Conservation (phyloP, 2,888 invertebrate genomes). For the Eupeodes luniger region DNA sequence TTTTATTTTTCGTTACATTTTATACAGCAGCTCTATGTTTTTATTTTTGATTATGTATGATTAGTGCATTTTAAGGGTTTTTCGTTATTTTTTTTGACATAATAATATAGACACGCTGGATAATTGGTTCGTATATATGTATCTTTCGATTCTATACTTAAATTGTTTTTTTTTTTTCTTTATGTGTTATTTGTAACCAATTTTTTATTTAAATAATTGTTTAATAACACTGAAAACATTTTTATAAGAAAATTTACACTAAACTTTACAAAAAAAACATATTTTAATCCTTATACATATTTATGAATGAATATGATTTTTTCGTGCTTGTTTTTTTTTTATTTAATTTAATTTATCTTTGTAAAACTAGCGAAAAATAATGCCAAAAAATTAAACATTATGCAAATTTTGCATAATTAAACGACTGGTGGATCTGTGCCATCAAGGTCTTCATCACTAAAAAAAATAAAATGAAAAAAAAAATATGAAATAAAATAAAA, state of each 20-base stretch:
- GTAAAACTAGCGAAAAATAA: constrained; percentile 70
- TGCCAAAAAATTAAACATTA: constrained; percentile 69
- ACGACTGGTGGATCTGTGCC: constrained; percentile 84
- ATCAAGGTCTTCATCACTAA: constrained; percentile 79
- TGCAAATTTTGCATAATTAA: constrained; percentile 78
- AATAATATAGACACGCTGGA: constrained; percentile 31
- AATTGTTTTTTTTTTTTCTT: constrained; percentile 28
- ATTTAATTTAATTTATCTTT: constrained; percentile 67
- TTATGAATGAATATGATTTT: constrained; percentile 40
- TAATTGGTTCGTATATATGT: constrained; percentile 17
- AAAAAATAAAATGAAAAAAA: constrained; percentile 31
- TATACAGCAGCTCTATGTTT: constrained; percentile 56
- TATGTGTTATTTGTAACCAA: constrained; percentile 8
- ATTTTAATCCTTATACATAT: constrained; percentile 49
- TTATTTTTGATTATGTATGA: constrained; percentile 18
- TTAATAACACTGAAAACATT: constrained; percentile 30
- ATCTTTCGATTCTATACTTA: constrained; percentile 43
- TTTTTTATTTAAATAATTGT: constrained; percentile 1
- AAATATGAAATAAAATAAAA: constrained; percentile 31
- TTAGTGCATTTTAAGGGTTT: constrained; percentile 11
- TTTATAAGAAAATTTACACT: constrained; percentile 55
- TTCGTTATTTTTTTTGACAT: not conserved
- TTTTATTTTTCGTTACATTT: constrained; percentile 42
- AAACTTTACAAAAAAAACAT: constrained; percentile 70
- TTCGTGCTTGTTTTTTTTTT: constrained; percentile 53